Evolutionary conservation across 2,888 invertebrate species (phyloP).

Genomic region (Adela reaumurella): DNA sequence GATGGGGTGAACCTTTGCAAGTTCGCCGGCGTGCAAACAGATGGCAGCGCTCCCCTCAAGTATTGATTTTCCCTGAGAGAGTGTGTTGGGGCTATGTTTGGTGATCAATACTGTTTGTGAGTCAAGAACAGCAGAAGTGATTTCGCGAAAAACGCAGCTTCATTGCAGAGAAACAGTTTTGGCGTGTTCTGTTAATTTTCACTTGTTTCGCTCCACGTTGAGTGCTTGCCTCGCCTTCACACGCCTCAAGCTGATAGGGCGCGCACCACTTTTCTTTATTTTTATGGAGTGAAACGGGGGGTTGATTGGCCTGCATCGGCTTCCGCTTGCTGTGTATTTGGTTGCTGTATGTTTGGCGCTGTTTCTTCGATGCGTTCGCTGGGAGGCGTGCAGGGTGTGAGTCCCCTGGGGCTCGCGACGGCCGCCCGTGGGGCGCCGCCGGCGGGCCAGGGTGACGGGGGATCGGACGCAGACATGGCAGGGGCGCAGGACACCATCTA

Average conservation of each 20-base stretch:
- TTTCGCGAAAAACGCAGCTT: background rate
- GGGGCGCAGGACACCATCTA: slow-evolving; percentile 96
- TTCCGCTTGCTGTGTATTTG: slow-evolving; percentile 33
- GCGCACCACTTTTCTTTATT: too few species aligned
- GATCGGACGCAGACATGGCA: slow-evolving; percentile 63
- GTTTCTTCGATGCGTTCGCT: slow-evolving; percentile 47
- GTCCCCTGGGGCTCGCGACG: slow-evolving; percentile 29
- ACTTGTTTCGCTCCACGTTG: background rate
- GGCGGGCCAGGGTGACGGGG: slow-evolving; percentile 29
- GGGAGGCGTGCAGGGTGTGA: slow-evolving; percentile 41
- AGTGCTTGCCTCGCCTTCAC: background rate
- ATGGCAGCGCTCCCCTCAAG: slow-evolving; percentile 28
- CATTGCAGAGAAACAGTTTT: background rate
- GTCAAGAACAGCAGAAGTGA: background rate
- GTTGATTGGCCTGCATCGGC: background rate
- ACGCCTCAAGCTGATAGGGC: background rate
- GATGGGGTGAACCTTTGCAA: background rate
- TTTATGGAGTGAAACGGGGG: too few species aligned
- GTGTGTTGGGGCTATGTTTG: slow-evolving; percentile 6
- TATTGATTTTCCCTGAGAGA: slow-evolving; percentile 42
- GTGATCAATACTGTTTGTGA: background rate
- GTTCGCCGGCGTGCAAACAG: slow-evolving; percentile 16
- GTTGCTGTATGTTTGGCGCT: slow-evolving; percentile 39
- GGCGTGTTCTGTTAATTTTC: background rate
- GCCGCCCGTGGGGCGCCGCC: background rate